Conservation (phyloP, 2,888 invertebrate species). For the Patella depressa region DNA sequence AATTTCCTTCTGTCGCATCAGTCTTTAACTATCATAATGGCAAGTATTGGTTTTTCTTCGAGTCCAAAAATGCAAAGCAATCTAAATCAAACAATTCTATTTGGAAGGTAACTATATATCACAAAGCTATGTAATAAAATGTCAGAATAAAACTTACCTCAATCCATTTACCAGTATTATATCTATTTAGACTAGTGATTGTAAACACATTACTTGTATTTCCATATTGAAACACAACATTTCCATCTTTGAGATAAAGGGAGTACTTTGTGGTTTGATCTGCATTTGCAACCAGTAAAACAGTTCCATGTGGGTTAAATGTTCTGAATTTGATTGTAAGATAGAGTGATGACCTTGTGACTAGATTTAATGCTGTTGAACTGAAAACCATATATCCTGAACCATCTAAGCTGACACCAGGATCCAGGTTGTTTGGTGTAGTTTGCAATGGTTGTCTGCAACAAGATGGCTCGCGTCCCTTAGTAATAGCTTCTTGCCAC, state of each 20-base stretch:
- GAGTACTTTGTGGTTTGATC: background rate
- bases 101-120: too few relatives aligned
- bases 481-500: constrained; percentile 37
- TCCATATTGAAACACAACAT: constrained; percentile 30
- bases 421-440: constrained; percentile 10
- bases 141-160: constrained; percentile 30
- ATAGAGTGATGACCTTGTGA: constrained; percentile 20
- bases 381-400: constrained; percentile 38
- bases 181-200: constrained; percentile 25
- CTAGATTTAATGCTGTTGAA: constrained; percentile 21
- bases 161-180: constrained; percentile 46
- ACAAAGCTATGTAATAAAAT: too few relatives aligned
- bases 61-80: too few relatives aligned
- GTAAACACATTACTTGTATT: background rate
- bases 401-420: constrained; percentile 38
- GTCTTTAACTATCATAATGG: too few relatives aligned
- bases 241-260: constrained; percentile 30
- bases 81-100: too few relatives aligned
- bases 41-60: too few relatives aligned
- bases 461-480: constrained; percentile 32
- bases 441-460: constrained; percentile 36
- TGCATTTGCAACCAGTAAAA: constrained; percentile 32
- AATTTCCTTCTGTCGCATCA: too few relatives aligned
- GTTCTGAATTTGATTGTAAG: constrained; percentile 45
- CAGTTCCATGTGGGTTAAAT: constrained; percentile 38